Evolutionary conservation across 2,888 invertebrate species (phyloP).

Genomic region (Drosophila pegasa): DNA sequence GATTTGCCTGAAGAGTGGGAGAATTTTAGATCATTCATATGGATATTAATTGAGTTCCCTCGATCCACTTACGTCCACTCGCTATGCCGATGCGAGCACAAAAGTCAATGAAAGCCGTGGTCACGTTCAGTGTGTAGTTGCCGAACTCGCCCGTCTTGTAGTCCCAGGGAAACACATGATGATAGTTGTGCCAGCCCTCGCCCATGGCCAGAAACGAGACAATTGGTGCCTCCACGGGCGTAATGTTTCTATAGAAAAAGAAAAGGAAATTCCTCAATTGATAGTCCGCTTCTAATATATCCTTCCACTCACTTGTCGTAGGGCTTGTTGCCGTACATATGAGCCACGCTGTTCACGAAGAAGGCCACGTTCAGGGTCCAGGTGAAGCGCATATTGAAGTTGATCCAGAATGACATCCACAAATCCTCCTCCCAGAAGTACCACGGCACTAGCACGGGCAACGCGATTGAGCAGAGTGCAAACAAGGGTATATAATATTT

Average conservation of each 20-base stretch:
- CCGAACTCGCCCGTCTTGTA: constrained; percentile 90
- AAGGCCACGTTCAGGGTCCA: constrained; percentile 95
- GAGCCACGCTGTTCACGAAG: constrained; percentile 97
- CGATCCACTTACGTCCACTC: constrained; percentile 88
- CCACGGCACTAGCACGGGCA: constrained; percentile 92
- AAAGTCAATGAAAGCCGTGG: constrained; percentile 92
- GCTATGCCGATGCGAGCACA: constrained; percentile 93
- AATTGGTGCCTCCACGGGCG: constrained; percentile 89
- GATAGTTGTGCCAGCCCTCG: constrained; percentile 94
- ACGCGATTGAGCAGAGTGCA: constrained; percentile 87
- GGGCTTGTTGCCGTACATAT: constrained; percentile 96
- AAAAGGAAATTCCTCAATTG: not conserved
- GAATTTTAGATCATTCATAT: not conserved
- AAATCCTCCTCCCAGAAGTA: constrained; percentile 93
- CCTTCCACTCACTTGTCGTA: constrained; percentile 90
- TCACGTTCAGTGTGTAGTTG: constrained; percentile 88
- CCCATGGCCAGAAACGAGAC: constrained; percentile 92
- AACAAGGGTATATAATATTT: constrained; percentile 91
- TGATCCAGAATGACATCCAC: constrained; percentile 92
- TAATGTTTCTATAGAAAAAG: constrained; percentile 87
- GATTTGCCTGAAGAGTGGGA: constrained; percentile 85
- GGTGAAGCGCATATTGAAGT: constrained; percentile 93
- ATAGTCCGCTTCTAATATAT: not conserved
- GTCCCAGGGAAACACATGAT: constrained; percentile 91
- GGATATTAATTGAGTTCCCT: not conserved